Conservation (phyloP, 2,797 vertebrate species). For the Lemur catta region DNA sequence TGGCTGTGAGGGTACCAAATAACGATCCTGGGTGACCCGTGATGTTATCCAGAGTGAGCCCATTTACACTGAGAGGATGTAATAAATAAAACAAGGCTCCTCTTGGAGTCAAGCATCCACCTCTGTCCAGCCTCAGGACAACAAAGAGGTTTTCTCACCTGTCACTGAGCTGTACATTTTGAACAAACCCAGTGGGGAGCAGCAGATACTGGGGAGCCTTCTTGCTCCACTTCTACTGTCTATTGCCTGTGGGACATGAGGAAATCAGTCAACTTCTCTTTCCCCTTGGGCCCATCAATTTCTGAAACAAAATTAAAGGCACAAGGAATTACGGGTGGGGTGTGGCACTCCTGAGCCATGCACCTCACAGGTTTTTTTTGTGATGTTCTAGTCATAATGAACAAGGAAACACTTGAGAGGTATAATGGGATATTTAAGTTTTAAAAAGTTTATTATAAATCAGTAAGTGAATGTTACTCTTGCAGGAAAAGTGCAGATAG, state of each 20-base stretch:
- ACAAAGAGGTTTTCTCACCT: not conserved
- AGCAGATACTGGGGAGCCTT: not conserved
- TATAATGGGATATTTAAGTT: not conserved
- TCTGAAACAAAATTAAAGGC: not conserved
- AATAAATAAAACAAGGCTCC: not conserved
- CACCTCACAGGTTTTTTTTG: not conserved
- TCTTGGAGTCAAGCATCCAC: not conserved
- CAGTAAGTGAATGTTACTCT: not conserved
- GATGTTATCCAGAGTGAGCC: not conserved
- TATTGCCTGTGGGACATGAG: not conserved
- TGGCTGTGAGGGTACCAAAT: not conserved
- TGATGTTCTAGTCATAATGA: not conserved
- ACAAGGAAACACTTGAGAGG: not conserved
- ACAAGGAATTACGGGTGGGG: not conserved
- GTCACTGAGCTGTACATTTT: not conserved
- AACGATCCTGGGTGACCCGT: not conserved
- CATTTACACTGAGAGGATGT: not conserved
- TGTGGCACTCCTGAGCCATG: not conserved
- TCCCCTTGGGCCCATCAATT: not conserved
- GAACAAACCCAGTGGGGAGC: not conserved
- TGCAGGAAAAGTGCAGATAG: not conserved
- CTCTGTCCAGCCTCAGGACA: not conserved
- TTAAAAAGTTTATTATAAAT: not conserved
- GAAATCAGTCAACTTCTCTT: not conserved
- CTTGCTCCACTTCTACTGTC: not conserved